These are phyloP conservation scores for Drosophila pseudotakahashii DNA, from an alignment of 2,888 invertebrate species.

Conservation along the genomic window DNA sequence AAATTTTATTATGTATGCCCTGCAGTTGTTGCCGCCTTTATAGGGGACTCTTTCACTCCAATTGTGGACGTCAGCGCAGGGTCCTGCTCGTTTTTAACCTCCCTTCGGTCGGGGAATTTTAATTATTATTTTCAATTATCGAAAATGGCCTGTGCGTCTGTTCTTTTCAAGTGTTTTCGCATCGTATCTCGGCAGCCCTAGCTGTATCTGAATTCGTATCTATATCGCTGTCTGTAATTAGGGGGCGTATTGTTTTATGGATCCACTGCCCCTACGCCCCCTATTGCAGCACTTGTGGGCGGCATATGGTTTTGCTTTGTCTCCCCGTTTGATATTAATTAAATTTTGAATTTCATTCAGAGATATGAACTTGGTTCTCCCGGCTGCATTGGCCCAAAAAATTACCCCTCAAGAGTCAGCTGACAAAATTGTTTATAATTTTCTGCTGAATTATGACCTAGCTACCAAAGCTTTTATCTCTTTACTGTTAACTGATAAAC, in stretches of 20 bases:
- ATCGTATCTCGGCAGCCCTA: constrained; percentile 2
- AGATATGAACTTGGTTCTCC: constrained; percentile 45
- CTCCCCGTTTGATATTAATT: constrained; percentile 58
- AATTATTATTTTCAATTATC: constrained; percentile 82
- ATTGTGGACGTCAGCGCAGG: constrained; percentile 50
- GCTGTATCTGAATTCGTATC: constrained; percentile 16
- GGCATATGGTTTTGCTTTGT: constrained; percentile 63
- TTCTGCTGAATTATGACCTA: constrained; percentile 52
- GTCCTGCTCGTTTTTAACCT: constrained; percentile 10
- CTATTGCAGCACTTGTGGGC: constrained; percentile 43
- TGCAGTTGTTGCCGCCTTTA: constrained; percentile 47
- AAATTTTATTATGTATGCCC: constrained; percentile 50
- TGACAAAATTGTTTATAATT: constrained; percentile 37
- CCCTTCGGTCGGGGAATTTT: constrained; percentile 80
- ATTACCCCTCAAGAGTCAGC: constrained; percentile 44
- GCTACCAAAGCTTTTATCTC: constrained; percentile 51
- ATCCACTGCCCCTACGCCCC: constrained; percentile 1
- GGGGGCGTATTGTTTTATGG: constrained; percentile 59
- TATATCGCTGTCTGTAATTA: constrained; percentile 52
- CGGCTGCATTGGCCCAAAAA: constrained; percentile 1
- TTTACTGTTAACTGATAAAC: constrained; percentile 74
- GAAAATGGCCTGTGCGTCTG: constrained; percentile 66
- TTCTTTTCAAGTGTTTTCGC: constrained; percentile 60
- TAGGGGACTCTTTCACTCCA: constrained; percentile 70
- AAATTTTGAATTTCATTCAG: constrained; percentile 53